phyloP scores from a whole-genome alignment of 2,888 invertebrate species.

The Cistogaster globosa region DNA sequence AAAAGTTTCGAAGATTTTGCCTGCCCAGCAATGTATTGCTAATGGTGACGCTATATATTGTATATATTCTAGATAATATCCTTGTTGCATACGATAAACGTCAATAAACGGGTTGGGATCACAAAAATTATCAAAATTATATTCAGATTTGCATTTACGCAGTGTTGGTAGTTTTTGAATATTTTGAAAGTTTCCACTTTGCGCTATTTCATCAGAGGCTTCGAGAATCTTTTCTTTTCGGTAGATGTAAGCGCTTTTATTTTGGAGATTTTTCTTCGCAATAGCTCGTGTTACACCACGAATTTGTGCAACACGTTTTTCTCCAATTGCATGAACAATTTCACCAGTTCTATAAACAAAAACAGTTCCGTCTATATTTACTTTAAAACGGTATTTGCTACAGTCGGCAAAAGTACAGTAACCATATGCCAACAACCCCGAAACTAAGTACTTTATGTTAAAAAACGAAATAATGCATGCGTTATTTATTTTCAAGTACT shows the following conservation, averaged over 20 bases:
- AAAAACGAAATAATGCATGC: slow-evolving; percentile 3
- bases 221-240: slow-evolving; percentile 21
- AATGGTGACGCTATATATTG: slow-evolving; percentile 18
- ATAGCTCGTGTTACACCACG: not conserved
- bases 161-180: slow-evolving; percentile 21
- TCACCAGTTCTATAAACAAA: not conserved
- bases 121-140: slow-evolving; percentile 4
- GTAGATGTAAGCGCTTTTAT: slow-evolving; percentile 8
- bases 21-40: too few relatives aligned
- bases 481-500: slow-evolving; percentile 21
- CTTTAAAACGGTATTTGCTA: not conserved
- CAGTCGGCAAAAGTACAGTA: slow-evolving; percentile 17
- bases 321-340: not conserved
- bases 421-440: not conserved
- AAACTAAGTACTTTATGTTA: not conserved
- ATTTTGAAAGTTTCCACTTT: slow-evolving; percentile 37
- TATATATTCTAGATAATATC: slow-evolving; percentile 2
- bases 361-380: not conserved
- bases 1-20: too few relatives aligned
- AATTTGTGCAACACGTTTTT: slow-evolving; percentile 12
- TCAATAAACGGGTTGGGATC: slow-evolving; percentile 19
- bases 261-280: not conserved
- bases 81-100: slow-evolving; percentile 12
- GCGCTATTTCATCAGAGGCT: slow-evolving; percentile 39
- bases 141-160: slow-evolving; percentile 24